Conservation (phyloP, 2,797 vertebrate genomes). For the Artibeus lituratus region DNA sequence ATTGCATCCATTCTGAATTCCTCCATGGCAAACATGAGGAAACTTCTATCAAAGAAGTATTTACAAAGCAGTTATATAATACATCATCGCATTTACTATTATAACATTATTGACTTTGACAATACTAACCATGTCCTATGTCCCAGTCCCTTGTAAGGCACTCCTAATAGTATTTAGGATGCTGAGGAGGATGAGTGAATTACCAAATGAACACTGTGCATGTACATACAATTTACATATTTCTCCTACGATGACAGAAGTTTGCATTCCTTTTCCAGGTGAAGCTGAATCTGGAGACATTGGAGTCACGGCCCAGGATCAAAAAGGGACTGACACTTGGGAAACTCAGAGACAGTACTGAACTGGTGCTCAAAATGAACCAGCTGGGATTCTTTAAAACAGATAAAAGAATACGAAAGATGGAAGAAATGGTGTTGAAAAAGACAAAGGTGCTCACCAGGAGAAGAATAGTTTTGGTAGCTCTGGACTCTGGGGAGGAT, state of each 20-base stretch:
- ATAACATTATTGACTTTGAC: not conserved
- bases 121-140: no score
- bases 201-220: no score
- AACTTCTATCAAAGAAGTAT: not conserved
- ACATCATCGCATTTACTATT: not conserved
- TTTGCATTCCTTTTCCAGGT: no score
- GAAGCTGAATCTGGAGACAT: not conserved
- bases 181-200: no score
- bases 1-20: not conserved
- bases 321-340: not conserved
- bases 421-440: not conserved
- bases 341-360: not conserved
- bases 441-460: not conserved
- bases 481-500: not conserved
- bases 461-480: not conserved
- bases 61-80: not conserved
- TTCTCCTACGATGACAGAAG: no score
- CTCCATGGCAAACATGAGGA: not conserved
- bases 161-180: no score
- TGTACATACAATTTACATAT: no score
- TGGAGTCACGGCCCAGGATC: not conserved
- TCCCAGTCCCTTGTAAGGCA: not conserved
- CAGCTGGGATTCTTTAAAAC: not conserved
- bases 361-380: fast-evolving
- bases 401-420: not conserved